A percentile compares a stretch with the other conserved stretches of the same genome.
These are phyloP conservation scores for Oryzias melastigma DNA, from an alignment of 2,113 vertebrate species.

Conservation along the genomic window DNA sequence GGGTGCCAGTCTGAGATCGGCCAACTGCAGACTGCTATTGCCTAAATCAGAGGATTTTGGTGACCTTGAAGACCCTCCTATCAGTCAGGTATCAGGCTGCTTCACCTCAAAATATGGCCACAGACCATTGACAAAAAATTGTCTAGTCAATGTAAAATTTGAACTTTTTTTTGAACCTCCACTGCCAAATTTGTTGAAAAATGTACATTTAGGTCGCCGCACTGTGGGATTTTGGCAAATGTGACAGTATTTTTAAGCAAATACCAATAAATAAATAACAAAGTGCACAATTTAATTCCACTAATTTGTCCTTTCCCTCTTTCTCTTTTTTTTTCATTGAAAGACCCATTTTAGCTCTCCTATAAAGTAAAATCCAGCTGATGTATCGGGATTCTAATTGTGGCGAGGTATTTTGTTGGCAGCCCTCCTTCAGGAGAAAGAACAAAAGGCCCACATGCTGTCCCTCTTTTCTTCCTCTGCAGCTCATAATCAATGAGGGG, in stretches of 20 bases:
- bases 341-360: constrained; percentile 42
- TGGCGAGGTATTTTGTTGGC: constrained; percentile 56
- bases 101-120: no score
- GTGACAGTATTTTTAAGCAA: background rate
- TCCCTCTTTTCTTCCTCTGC: constrained; percentile 50
- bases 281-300: constrained; percentile 6
- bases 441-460: constrained; percentile 66
- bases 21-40: no score
- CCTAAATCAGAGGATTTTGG: no score
- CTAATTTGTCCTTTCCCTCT: constrained; percentile 12
- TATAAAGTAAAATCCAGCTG: constrained; percentile 63
- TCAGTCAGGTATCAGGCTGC: no score
- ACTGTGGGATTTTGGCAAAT: no score
- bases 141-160: no score
- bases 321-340: constrained; percentile 33
- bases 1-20: no score
- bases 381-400: constrained; percentile 74
- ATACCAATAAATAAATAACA: constrained; percentile 11
- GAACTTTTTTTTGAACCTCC: no score
- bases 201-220: background rate
- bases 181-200: background rate
- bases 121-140: no score
- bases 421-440: constrained; percentile 49
- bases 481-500: constrained; percentile 74
- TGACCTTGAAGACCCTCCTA: no score